Base-by-base conservation (phyloP, 2,113 vertebrate species). In the Microcebus tavaratra region DNA sequence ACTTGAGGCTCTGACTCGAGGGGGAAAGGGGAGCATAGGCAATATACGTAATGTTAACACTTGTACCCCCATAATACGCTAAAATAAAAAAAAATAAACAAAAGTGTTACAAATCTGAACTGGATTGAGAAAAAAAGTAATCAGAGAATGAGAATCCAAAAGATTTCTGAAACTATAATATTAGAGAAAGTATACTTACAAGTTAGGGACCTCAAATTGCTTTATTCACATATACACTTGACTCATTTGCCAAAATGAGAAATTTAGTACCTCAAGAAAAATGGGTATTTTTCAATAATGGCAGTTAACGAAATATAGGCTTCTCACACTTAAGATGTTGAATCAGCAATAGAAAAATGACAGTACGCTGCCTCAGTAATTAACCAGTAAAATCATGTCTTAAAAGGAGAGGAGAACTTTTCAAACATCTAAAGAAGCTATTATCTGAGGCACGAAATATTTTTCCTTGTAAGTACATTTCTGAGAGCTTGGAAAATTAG, bases 321-420 rank as follows among this genome's bases (percentile, higher is more conserved):
- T 67, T 96, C 83, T 97, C 0, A 0, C 29, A 82, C 85, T 92
- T 85, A 91, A 95, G 92, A 78, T 88, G 14, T 65, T 96, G 67
- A 96, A 97, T 97, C 92, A 90, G 84, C 73, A 97, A 75, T 13
- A 98, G 65, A 80, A 96, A 96, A 96, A 68, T 75, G 72, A 94
- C 67, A 92, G 83, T 34, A 50, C 67, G 76, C 78, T 96, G 73
- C 90, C 83, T 97, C 34, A 84, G 57, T 94, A 97, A 98, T 98
- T 98, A 98, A 93, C 81, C 7, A 97, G 97, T 95, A 96, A 85
- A 97, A 96, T 88, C 93, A 78, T 78, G 65, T 94, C 86, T 96
- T 57, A 34, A 87, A 98, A 95, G 90, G 81, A 98, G 91, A 97
- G 85, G 95, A 31, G n/a, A 88, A 72, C 90, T 90, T 97, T 89